Base-by-base conservation (phyloP, 2,888 invertebrate genomes). In the Sceliomorpha sp. region DNA sequence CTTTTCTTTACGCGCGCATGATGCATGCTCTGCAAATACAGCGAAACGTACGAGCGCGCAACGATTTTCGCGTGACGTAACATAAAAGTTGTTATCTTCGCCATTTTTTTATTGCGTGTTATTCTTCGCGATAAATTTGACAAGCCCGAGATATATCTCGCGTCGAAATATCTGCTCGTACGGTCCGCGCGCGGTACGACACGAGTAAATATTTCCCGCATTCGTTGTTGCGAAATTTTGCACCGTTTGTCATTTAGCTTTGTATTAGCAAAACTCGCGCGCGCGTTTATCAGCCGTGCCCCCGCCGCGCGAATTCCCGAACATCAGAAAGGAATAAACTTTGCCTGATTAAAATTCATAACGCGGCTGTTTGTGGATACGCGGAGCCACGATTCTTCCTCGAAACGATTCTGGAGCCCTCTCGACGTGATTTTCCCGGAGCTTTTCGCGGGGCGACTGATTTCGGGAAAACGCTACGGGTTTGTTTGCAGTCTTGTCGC, bases 71-170 rank as follows among this genome's bases (percentile, higher is more conserved):
- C 20, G 14, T 39, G 20, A 17, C 39, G 20, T 9, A 2, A 39
- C 9, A 10, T 20, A 17, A 17, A 39, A 20, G 20, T 39, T 39
- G 39, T 39, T 39, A 39, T 39, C 39, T 17, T 2, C 5, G 2
- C 10, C 39, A n/a, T 20, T 20, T 39, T 39, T 39, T 39, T 39
- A 39, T 10, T 9, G 39, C 9, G 4, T 10, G 10, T 39, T 10
- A 20, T 20, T 20, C 24, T 39, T 17, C 9, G 10, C 17, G 39
- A 39, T 39, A 39, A 15, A 39, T 39, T 39, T 17, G n/a, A n/a
- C 13, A 36, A 14, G 8, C 4, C 2, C n/a, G 9, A 10, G 31
- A 31, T 9, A 31, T 31, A 27, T 31, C 10, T 31, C 10, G 4
- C 9, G 9, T n/a, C 31, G 10, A 31, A 31, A 31, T 31, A 10